These are phyloP conservation scores for Gnathonemus longibarbis DNA, from an alignment of 2,113 vertebrate species.

Conservation along the genomic window DNA sequence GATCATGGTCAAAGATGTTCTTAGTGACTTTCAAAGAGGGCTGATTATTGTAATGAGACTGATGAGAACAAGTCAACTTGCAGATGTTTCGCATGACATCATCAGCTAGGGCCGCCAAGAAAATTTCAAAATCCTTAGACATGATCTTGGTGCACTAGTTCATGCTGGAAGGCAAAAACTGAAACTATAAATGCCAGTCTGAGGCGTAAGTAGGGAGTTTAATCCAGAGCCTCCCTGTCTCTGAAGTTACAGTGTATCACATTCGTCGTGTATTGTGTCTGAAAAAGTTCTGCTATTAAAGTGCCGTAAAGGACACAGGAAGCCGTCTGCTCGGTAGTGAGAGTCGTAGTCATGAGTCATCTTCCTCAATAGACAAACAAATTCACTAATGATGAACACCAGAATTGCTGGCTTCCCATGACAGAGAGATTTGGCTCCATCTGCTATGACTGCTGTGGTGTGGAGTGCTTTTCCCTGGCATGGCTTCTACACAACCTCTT, in stretches of 20 bases:
- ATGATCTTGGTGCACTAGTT: neutral
- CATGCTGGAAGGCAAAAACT: neutral
- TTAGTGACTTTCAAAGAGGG: neutral
- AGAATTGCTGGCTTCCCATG: neutral
- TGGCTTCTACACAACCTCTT: neutral
- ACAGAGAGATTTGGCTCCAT: neutral
- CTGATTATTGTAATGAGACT: neutral
- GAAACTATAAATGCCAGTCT: neutral
- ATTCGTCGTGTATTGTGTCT: neutral
- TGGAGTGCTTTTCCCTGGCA: neutral
- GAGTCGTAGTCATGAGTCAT: neutral
- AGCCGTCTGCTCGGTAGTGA: neutral
- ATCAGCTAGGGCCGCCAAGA: neutral
- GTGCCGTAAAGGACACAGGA: neutral
- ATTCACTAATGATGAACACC: neutral
- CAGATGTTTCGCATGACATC: neutral
- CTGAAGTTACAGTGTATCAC: neutral
- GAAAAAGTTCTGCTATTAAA: neutral
- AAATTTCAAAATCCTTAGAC: neutral
- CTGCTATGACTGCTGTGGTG: neutral
- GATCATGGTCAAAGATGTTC: neutral
- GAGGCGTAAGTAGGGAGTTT: neutral
- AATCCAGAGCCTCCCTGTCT: neutral
- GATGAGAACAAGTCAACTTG: neutral
- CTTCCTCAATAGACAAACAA: neutral